These are phyloP conservation scores for Oscheius sp. DNA, from an alignment of 2,888 invertebrate genomes.

Conservation along the genomic window DNA sequence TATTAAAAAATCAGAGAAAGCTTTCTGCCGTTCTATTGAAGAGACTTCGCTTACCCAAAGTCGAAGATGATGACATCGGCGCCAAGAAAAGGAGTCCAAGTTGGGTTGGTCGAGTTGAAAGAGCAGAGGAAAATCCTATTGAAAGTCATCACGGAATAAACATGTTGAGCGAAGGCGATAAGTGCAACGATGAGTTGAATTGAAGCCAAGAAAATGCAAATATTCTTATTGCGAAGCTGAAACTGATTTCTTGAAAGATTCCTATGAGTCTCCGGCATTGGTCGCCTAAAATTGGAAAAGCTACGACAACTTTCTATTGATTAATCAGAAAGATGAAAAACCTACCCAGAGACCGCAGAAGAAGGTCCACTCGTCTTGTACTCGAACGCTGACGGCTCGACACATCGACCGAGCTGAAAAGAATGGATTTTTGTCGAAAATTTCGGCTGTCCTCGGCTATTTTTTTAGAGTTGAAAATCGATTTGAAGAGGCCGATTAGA, in stretches of 20 bases:
- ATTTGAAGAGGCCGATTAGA: no score
- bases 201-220: constrained; percentile 50
- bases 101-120: constrained; percentile 54
- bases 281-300: no score
- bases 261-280: no score
- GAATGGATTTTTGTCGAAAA: no score
- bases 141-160: constrained; percentile 53
- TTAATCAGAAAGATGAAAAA: no score
- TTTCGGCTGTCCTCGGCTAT: no score
- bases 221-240: constrained; percentile 47
- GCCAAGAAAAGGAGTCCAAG: constrained; percentile 50
- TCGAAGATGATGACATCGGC: constrained; percentile 64
- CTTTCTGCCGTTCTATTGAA: no score
- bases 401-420: constrained; percentile 33
- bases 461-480: no score
- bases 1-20: no score
- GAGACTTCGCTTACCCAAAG: no score
- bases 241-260: no score
- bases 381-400: constrained; percentile 39
- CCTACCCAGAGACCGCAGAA: constrained; percentile 47
- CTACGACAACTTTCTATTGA: no score
- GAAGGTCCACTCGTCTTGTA: constrained; percentile 54
- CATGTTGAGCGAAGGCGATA: constrained; percentile 60
- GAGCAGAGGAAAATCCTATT: constrained; percentile 58
- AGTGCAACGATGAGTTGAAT: constrained; percentile 56